Base-by-base conservation (phyloP, 2,888 invertebrate species). In the Synergus umbraculus region DNA sequence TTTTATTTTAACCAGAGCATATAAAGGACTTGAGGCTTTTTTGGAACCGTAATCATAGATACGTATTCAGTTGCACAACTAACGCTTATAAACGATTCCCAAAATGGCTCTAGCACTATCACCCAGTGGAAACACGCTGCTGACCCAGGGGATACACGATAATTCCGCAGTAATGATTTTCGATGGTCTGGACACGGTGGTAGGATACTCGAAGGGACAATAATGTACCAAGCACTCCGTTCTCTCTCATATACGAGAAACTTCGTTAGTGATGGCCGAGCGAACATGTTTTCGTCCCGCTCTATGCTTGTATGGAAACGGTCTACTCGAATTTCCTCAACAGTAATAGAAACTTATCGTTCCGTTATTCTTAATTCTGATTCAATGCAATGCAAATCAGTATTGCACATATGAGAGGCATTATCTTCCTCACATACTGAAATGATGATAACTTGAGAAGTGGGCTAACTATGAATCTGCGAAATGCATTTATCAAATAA, bases 131-230 rank as follows among this genome's bases (percentile, higher is more conserved):
- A 54, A 46, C 29, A 29, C 37, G 29, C 22, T 37, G 37, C 49
- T 37, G n/a, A 73, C 46, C 69, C 49, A 73, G 49, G 49, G 15
- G n/a, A 54, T 29, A 37, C 4, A n/a, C 46, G 15, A 49, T 73
- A 54, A 49, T 54, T 73, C 15, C 29, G 49, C 69, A 49, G 69
- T 73, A 73, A 73, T 73, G 69, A 73, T 73, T 73, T 73, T 73
- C 69, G 69, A 73, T 73, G 69, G 46, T 73, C 29, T 8, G 67
- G 8, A 46, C 67, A 46, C 44, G 29, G 29, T 8, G 29, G 49
- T 44, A 49, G 44, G 44, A 44, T 46, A 5, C 29, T 60, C 60
- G 60, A 69, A 49, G 69, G 22, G 49, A 49, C 69, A 69, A 69
- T 69, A 69, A 49, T 49, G 49, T 37, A 54, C 49, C 46, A 49